phyloP scores from a whole-genome alignment of 1,140 invertebrate genomes.

The Helicoverpa armigera region DNA sequence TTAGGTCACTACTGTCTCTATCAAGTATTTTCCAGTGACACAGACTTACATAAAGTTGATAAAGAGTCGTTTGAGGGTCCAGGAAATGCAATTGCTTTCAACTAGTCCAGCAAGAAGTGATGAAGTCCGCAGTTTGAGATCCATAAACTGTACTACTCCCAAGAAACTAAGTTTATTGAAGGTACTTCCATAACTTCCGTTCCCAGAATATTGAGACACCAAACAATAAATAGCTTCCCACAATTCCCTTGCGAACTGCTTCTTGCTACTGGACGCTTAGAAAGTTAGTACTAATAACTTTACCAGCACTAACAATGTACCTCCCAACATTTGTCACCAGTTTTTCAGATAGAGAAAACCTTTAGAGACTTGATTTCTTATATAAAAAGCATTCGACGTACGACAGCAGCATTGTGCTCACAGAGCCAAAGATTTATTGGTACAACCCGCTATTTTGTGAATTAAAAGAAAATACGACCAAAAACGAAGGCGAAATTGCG shows the following conservation, averaged over 20 bases:
- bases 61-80: neutral
- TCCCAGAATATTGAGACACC: constrained; percentile 1
- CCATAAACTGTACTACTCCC: constrained; percentile 18
- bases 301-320: constrained; percentile 23
- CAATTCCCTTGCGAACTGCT: constrained; percentile 21
- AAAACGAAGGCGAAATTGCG: constrained; percentile 52
- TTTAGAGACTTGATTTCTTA: constrained; percentile 30
- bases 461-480: constrained; percentile 63
- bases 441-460: constrained; percentile 55
- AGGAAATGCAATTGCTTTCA: no score
- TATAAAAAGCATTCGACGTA: constrained; percentile 26
- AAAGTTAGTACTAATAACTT: constrained; percentile 43
- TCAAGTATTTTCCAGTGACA: no score
- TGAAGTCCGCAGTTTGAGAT: neutral
- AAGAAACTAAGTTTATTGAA: neutral
- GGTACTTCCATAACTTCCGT: constrained; percentile 15
- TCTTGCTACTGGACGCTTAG: constrained; percentile 14
- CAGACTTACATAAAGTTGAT: neutral
- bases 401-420: constrained; percentile 45
- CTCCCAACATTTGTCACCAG: constrained; percentile 34
- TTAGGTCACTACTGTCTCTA: no score
- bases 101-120: no score
- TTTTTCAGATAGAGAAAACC: constrained; percentile 31
- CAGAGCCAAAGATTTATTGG: constrained; percentile 59
- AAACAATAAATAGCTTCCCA: constrained; percentile 37